Base-by-base conservation (phyloP, 2,113 vertebrate genomes). In the Oncorhynchus gorbuscha region DNA sequence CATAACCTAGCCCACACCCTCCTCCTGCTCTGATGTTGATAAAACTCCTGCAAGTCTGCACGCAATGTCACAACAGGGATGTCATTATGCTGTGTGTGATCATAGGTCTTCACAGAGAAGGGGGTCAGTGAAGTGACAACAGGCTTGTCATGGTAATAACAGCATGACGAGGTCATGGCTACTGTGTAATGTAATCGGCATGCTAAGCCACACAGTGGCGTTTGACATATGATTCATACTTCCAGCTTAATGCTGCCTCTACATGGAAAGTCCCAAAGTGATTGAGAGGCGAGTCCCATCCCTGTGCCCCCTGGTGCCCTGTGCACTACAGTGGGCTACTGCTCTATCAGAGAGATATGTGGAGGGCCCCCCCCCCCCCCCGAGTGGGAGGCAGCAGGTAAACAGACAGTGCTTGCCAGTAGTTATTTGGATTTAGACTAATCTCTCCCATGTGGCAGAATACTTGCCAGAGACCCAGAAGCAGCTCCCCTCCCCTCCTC, bases 381-480 rank as follows among this genome's bases (percentile, higher is more conserved):
- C 9, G 16, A 55, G 49, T 55, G 16, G 20, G 71, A 59, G 51
- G 13, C 14, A 26, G 49, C 28, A 73, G 55, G 11, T 59, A 30
- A 32, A 73, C 49, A 73, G 71, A 73, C 71, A 58, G 71, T 30
- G 49, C 13, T 20, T 3, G 66, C 59, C 69, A 70, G 66, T 55
- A 49, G 49, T 26, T 48, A 66, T 67, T 65, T 64, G 45, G 51
- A 69, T 75, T 75, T 62, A 68, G 24, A 32, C 67, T 80, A 80
- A 78, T 78, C 73, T 81, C 68, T 62, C 68, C 71, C 70, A 64
- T 49, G 48, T 67, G 67, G 67, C 71, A 76, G 20, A 7, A 67
- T 39, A 59, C 35, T 48, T 69, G 28, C 58, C 14, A 18, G 69
- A 62, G 68, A 73, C 58, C 20, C 59, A 62, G 12, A 18, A 30